Percentiles rank a stretch among this genome's conserved stretches.
Evolutionary conservation across 1,140 invertebrate species (phyloP).

Genomic region (Plodia interpunctella): DNA sequence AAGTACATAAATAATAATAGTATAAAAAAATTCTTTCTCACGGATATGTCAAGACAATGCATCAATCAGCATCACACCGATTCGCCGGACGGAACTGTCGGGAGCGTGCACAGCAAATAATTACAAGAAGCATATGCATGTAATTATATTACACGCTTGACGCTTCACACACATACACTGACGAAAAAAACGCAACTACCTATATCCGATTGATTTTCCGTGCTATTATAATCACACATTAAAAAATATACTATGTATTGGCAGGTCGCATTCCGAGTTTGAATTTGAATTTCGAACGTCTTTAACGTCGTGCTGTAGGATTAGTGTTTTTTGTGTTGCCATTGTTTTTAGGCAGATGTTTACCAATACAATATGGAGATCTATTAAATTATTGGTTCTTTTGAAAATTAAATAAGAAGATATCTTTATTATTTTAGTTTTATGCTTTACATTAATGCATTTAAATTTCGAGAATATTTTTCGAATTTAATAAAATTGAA

Average conservation of each 20-base stretch:
- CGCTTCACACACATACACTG: conserved; percentile 8
- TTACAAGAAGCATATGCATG: conserved; percentile 10
- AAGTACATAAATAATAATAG: too few relatives aligned
- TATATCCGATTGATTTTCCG: background rate
- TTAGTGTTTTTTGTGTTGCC: too few relatives aligned
- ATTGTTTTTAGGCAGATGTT: too few relatives aligned
- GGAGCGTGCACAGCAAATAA: conserved; percentile 3
- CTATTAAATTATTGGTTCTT: too few relatives aligned
- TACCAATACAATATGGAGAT: too few relatives aligned
- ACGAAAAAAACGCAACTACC: background rate
- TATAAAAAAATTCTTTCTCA: background rate
- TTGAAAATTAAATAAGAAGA: too few relatives aligned
- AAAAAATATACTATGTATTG: background rate
- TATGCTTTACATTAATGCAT: too few relatives aligned
- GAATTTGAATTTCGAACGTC: too few relatives aligned
- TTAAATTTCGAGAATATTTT: too few relatives aligned
- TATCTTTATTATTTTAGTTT: too few relatives aligned
- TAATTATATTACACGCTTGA: conserved; percentile 15
- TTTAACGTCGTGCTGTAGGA: too few relatives aligned
- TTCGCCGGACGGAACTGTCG: background rate
- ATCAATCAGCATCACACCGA: conserved; percentile 1
- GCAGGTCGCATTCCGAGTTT: background rate
- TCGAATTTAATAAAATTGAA: too few relatives aligned
- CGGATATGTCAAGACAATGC: background rate
- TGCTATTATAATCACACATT: background rate